These are phyloP conservation scores for Drosophila albomicans DNA, from an alignment of 1,140 invertebrate species.

Conservation along the genomic window DNA sequence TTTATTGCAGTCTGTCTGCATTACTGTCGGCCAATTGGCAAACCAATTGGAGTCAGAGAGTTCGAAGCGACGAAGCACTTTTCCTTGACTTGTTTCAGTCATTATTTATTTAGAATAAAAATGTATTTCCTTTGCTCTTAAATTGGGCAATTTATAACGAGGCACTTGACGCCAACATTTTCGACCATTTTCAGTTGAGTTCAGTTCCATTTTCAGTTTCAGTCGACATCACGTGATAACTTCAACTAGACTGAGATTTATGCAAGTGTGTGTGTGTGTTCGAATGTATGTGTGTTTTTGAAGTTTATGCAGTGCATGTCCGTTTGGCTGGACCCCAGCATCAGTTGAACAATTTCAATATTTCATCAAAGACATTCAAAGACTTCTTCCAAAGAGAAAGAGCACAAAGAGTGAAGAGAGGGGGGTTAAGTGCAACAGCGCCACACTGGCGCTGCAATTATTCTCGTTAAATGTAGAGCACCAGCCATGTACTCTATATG, in stretches of 20 bases:
- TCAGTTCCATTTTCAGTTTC: slow-evolving; percentile 7
- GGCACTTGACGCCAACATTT: slow-evolving; percentile 70
- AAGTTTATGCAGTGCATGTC: slow-evolving; percentile 48
- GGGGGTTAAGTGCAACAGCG: slow-evolving; percentile 76
- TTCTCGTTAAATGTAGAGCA: slow-evolving; percentile 79
- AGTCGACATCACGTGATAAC: slow-evolving; percentile 60
- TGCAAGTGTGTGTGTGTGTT: slow-evolving; percentile 19
- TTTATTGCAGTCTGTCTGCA: slow-evolving; percentile 39
- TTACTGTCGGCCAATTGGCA: slow-evolving; percentile 44
- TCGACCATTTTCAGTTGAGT: slow-evolving; percentile 32
- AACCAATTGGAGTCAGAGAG: slow-evolving; percentile 11
- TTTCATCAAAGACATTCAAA: slow-evolving; percentile 82
- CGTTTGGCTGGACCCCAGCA: slow-evolving; percentile 55
- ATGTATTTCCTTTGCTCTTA: slow-evolving; percentile 75
- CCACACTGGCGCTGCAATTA: slow-evolving; percentile 80
- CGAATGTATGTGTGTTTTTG: slow-evolving; percentile 23
- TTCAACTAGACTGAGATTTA: slow-evolving; percentile 49
- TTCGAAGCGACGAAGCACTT: slow-evolving; percentile 15
- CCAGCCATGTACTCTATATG: neutral
- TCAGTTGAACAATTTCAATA: slow-evolving; percentile 79
- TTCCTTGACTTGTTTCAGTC: slow-evolving; percentile 33
- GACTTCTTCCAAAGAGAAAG: slow-evolving; percentile 27
- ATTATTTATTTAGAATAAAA: slow-evolving; percentile 81
- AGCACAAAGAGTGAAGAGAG: neutral
- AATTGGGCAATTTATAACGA: slow-evolving; percentile 82